A percentile compares a stretch with the other conserved stretches of the same genome.
phyloP scores from a whole-genome alignment of 2,888 invertebrate genomes.

The Drosophila multiciliata region DNA sequence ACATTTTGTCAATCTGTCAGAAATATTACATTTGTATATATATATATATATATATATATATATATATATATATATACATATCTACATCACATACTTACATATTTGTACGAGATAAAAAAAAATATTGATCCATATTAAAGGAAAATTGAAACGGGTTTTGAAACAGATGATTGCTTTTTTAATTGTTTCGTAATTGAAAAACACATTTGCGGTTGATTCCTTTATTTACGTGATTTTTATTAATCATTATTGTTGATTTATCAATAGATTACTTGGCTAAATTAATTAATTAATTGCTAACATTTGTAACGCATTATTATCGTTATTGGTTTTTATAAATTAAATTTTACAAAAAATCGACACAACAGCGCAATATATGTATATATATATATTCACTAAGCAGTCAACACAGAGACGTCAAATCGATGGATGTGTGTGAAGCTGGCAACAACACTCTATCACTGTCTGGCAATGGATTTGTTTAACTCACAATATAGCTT shows the following conservation, averaged over 20 bases:
- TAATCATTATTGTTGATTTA: conserved; percentile 60
- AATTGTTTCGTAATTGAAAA: conserved; percentile 4
- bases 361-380: conserved; percentile 15
- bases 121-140: background rate
- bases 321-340: conserved; percentile 39
- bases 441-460: background rate
- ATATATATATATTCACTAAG: background rate
- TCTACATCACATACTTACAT: background rate
- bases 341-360: conserved; percentile 30
- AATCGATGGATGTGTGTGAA: background rate
- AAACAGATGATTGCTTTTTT: background rate
- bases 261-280: conserved; percentile 59
- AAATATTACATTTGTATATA: background rate
- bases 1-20: background rate
- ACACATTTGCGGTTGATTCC: conserved; percentile 2
- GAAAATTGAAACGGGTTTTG: background rate
- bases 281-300: conserved; percentile 52
- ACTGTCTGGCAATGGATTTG: background rate
- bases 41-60: background rate
- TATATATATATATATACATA: background rate
- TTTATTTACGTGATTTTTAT: conserved; percentile 42
- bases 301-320: conserved; percentile 49
- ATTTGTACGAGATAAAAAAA: too few species aligned
- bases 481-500: background rate
- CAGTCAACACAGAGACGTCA: background rate